A percentile compares a stretch with the other conserved stretches of the same genome.
Evolutionary conservation across 1,140 invertebrate genomes (phyloP).

Genomic region (Heliconius hermathena): DNA sequence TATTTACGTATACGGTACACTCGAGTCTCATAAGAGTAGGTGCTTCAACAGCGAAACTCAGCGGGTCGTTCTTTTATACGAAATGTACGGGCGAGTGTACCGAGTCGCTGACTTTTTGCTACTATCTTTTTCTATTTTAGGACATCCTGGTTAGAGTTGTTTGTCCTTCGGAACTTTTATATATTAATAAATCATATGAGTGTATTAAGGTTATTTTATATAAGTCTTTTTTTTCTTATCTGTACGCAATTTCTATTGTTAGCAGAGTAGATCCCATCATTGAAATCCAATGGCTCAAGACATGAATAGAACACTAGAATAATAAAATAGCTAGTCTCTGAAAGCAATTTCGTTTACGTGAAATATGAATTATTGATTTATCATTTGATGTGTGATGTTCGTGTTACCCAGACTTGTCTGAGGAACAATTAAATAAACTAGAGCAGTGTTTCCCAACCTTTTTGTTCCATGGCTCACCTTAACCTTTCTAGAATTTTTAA

Average conservation of each 20-base stretch:
- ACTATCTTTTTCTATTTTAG: not conserved
- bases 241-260: not conserved
- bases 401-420: too few species aligned
- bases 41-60: not conserved
- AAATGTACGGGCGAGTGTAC: not conserved
- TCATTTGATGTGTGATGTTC: too few species aligned
- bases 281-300: too few species aligned
- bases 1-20: not conserved
- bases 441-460: too few species aligned
- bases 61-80: constrained; percentile 1
- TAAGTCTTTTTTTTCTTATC: not conserved
- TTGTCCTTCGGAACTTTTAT: not conserved
- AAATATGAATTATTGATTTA: too few species aligned
- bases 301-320: too few species aligned
- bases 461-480: too few species aligned
- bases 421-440: too few species aligned
- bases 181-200: not conserved
- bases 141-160: not conserved
- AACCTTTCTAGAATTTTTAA: too few species aligned
- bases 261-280: not conserved
- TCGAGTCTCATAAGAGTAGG: not conserved
- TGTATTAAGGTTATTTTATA: not conserved
- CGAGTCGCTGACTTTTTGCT: not conserved
- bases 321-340: too few species aligned
- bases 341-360: too few species aligned